Evolutionary conservation across 2,797 vertebrate genomes (phyloP).

Genomic region (Amblyraja radiata): DNA sequence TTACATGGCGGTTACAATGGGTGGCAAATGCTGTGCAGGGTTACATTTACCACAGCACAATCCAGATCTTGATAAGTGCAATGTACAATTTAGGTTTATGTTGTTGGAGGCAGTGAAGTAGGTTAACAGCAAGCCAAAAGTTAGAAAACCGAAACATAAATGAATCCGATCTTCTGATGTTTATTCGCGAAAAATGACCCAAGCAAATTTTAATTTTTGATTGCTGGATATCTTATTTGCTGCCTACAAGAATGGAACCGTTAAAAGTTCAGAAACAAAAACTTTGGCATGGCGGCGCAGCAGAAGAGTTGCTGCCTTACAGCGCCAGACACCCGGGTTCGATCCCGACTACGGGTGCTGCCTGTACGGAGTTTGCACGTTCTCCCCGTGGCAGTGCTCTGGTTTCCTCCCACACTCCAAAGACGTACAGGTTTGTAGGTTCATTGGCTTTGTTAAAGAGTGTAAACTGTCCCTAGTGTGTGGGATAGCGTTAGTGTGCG

Average conservation of each 20-base stretch:
- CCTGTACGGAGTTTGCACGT: too few relatives aligned
- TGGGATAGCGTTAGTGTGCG: too few relatives aligned
- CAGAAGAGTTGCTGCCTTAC: too few relatives aligned
- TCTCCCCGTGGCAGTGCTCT: too few relatives aligned
- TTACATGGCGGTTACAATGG: neutral
- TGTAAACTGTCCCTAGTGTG: too few relatives aligned
- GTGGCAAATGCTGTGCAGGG: neutral
- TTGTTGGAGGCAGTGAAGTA: neutral
- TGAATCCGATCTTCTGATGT: neutral
- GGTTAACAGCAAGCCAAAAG: neutral
- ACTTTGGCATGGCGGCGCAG: too few relatives aligned
- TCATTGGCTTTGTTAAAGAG: too few relatives aligned
- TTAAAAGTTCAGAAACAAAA: too few relatives aligned
- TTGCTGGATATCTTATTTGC: neutral
- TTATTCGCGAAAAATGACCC: neutral
- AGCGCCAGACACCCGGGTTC: too few relatives aligned
- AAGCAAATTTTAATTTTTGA: neutral
- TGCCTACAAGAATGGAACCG: neutral
- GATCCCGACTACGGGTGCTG: too few relatives aligned
- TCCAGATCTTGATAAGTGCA: neutral
- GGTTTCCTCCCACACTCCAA: too few relatives aligned
- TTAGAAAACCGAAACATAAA: neutral
- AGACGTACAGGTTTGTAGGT: too few relatives aligned
- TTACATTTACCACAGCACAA: neutral
- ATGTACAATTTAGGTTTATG: neutral